Evolutionary conservation across 2,797 vertebrate species (phyloP).

Genomic region (Paratrypauchen microcephalus): DNA sequence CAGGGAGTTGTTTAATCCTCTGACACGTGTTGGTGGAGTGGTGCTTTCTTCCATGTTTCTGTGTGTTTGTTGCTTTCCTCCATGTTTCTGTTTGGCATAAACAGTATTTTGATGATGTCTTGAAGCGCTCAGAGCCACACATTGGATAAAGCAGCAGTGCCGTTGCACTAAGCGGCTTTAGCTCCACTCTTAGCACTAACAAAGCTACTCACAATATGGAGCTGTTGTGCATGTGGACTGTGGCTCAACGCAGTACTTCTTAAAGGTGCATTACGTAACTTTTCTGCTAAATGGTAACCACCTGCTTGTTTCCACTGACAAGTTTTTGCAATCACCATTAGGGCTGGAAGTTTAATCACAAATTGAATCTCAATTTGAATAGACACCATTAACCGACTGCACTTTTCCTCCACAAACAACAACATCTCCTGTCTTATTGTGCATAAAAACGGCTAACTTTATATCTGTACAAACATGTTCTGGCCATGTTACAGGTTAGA

Average conservation of each 20-base stretch:
- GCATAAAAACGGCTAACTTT: too few relatives aligned
- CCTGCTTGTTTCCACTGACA: too few relatives aligned
- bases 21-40: not conserved
- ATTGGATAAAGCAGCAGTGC: constrained; percentile 1
- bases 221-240: not conserved
- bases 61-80: not conserved
- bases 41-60: not conserved
- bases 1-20: constrained; percentile 48
- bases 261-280: too few relatives aligned
- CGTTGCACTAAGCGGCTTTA: not conserved
- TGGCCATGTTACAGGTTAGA: too few relatives aligned
- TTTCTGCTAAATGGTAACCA: too few relatives aligned
- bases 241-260: not conserved
- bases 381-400: too few relatives aligned
- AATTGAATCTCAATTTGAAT: too few relatives aligned
- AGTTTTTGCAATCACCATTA: too few relatives aligned
- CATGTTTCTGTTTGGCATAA: not conserved
- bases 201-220: not conserved
- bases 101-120: constrained; percentile 1
- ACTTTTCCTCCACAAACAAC: too few relatives aligned
- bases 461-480: too few relatives aligned
- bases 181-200: not conserved
- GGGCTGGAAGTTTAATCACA: too few relatives aligned
- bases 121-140: not conserved
- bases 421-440: too few relatives aligned